Evolutionary conservation across 2,888 invertebrate genomes (phyloP).

Genomic region (Lissocephala sabroskyi): DNA sequence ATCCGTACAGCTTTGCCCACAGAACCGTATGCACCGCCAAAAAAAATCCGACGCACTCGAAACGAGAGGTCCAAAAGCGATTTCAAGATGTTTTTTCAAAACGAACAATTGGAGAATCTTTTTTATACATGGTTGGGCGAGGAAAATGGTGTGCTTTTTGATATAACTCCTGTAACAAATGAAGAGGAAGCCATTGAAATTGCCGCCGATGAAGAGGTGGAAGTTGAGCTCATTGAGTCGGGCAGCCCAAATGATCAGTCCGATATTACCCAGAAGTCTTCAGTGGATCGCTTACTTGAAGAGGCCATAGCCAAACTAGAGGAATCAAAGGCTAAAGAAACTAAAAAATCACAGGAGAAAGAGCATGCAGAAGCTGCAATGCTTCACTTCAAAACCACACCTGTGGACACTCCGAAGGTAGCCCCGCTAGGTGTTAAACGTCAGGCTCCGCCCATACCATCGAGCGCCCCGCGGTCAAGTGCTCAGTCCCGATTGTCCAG

Average conservation of each 20-base stretch:
- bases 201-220: slow-evolving; percentile 23
- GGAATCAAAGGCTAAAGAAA: slow-evolving; percentile 32
- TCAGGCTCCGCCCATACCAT: slow-evolving; percentile 39
- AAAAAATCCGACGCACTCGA: slow-evolving; percentile 65
- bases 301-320: slow-evolving; percentile 60
- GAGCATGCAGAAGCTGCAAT: slow-evolving; percentile 19
- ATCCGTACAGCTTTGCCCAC: slow-evolving; percentile 42
- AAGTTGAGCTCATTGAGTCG: slow-evolving; percentile 5
- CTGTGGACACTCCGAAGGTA: slow-evolving; percentile 1
- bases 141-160: slow-evolving; percentile 60
- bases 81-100: slow-evolving; percentile 51
- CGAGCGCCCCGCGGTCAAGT: slow-evolving; percentile 38
- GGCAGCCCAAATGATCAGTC: slow-evolving; percentile 12
- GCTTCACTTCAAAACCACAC: slow-evolving; percentile 3
- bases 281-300: slow-evolving; percentile 50
- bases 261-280: slow-evolving; percentile 40
- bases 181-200: slow-evolving; percentile 43
- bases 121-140: slow-evolving; percentile 66
- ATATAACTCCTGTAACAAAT: slow-evolving; percentile 44
- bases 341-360: slow-evolving; percentile 25
- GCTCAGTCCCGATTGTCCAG: slow-evolving; percentile 20
- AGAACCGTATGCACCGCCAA: slow-evolving; percentile 66
- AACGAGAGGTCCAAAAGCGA: slow-evolving; percentile 47
- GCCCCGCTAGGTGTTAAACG: slow-evolving; percentile 34
- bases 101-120: slow-evolving; percentile 55